Evolutionary conservation across 2,888 invertebrate genomes (phyloP).

Genomic region (Drosophila macrothrix): DNA sequence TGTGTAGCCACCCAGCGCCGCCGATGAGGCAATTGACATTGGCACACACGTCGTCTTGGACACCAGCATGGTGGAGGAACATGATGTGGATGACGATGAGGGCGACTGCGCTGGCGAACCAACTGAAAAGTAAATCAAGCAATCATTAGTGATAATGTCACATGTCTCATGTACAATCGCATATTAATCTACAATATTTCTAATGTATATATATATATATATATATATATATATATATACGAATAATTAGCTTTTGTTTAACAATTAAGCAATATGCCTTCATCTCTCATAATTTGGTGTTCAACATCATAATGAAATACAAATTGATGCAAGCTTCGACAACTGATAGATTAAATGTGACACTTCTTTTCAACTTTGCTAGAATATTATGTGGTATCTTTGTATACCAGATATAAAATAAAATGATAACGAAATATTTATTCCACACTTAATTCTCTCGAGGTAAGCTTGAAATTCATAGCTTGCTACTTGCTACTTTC

Average conservation of each 20-base stretch:
- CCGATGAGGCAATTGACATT: conserved; percentile 80
- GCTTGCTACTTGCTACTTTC: neutral
- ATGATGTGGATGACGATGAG: conserved; percentile 81
- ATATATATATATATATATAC: neutral
- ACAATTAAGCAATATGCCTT: neutral
- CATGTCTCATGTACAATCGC: neutral
- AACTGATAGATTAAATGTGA: neutral
- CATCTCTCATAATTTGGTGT: neutral
- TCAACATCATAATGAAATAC: neutral
- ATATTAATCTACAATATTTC: neutral
- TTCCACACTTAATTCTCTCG: neutral
- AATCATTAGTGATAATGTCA: conserved; percentile 3
- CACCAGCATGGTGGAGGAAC: conserved; percentile 82
- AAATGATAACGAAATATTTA: neutral
- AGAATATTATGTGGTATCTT: neutral
- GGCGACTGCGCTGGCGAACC: conserved; percentile 81
- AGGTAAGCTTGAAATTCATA: neutral
- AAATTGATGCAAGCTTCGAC: neutral
- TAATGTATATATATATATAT: neutral
- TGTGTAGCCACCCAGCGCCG: conserved; percentile 80
- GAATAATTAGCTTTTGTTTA: no score
- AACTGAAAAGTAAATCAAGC: conserved; percentile 51
- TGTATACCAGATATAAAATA: neutral
- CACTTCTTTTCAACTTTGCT: neutral
- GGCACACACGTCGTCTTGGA: conserved; percentile 80